Base-by-base conservation (phyloP, 2,888 invertebrate genomes). In the Drosophila ustulata region DNA sequence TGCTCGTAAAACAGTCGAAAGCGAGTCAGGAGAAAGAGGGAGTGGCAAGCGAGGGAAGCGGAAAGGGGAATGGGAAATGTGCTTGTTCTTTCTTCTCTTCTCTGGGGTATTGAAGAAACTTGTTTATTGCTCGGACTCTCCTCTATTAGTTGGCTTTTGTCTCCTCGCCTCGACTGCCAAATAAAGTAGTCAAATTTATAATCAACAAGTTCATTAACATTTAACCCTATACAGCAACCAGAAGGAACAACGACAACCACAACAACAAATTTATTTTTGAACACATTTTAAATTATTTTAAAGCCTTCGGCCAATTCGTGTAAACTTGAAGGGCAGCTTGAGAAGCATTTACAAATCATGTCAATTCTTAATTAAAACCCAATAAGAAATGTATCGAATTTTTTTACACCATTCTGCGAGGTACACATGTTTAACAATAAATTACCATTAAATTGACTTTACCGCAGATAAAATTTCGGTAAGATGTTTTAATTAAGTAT, bases 151-250 rank as follows among this genome's bases (percentile, higher is more conserved):
- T 77, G 55, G 55, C 53, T 57, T 47, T 57, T 52, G 45, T 57
- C 65, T 70, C 43, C 45, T 46, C 30, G 13, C 11, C 13, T 8
- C 4, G 32, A 34, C 46, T 39, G 76, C 65, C 81, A 86, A 86
- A 86, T 86, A 80, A 89, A 86, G 86, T 83, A 88, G 86, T 89
- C 86, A 86, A 89, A 74, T 83, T 86, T 76, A 88, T 80, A 86
- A 88, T 90, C 90, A 90, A 90, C 90, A 90, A 88, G 89, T 89
- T 90, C 90, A 89, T 89, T 89, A 89, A 85, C 89, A 82, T 78
- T 90, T 90, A 89, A 89, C 89, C 89, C 87, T 66, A 80, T 75
- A 84, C 53, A 57, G 66, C 51, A 58, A 55, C 75, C 77, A 52
- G 55, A 61, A 66, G 71, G 39, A 62, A 34, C 53, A 47, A 41